Evolutionary conservation across 2,113 vertebrate genomes (phyloP).

Genomic region (Stomatorhinus ivindoensis): DNA sequence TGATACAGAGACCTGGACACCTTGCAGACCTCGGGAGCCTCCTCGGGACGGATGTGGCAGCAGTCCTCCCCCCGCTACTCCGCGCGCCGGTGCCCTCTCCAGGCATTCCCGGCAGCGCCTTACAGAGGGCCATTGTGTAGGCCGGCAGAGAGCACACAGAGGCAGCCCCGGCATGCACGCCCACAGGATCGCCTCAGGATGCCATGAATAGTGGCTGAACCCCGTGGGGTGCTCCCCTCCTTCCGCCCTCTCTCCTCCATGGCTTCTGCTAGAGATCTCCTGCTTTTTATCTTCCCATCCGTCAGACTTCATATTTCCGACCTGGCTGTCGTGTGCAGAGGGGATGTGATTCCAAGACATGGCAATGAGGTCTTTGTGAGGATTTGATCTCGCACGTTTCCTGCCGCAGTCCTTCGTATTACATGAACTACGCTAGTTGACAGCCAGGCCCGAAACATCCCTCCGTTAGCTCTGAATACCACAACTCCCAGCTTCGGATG

Average conservation of each 20-base stretch:
- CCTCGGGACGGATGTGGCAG: slow-evolving; percentile 37
- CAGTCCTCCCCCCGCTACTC: slow-evolving; percentile 27
- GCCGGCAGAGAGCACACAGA: not conserved
- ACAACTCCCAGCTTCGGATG: not conserved
- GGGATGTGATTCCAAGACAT: not conserved
- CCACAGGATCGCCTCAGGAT: slow-evolving; percentile 30
- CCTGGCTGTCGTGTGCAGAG: not conserved
- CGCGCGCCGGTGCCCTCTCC: slow-evolving; percentile 59
- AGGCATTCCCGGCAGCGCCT: slow-evolving; percentile 64
- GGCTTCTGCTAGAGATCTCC: not conserved
- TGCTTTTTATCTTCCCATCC: not conserved
- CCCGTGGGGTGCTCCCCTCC: not conserved
- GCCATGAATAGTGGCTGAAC: slow-evolving; percentile 29
- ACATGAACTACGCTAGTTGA: not conserved
- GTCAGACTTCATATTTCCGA: not conserved
- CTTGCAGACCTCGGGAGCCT: slow-evolving; percentile 71
- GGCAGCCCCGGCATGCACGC: not conserved
- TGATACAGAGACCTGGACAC: slow-evolving; percentile 57
- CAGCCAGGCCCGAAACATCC: not conserved
- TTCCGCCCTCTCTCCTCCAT: not conserved
- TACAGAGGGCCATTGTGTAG: slow-evolving; percentile 69
- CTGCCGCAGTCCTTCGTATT: not conserved
- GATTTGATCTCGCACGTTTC: not conserved
- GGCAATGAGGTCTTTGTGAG: not conserved
- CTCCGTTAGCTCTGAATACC: not conserved